Percentiles rank a stretch among this genome's conserved stretches.
phyloP scores from a whole-genome alignment of 2,113 vertebrate species.

The Hemiscyllium ocellatum region DNA sequence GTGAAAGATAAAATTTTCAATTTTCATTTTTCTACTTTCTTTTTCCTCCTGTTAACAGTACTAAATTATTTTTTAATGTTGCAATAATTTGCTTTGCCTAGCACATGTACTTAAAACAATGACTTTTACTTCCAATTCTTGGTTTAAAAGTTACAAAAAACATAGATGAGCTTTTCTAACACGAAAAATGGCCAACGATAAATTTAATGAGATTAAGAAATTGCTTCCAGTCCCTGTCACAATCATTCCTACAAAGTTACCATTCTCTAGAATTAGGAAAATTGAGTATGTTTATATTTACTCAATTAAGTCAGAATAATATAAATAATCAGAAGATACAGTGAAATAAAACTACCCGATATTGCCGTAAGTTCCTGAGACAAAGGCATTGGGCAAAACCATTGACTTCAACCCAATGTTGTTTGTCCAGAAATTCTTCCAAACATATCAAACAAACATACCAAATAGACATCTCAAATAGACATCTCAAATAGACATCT shows the following conservation, averaged over 20 bases:
- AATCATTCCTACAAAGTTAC: background rate
- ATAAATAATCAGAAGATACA: background rate
- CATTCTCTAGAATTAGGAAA: background rate
- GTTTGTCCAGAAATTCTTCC: background rate
- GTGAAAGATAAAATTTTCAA: no score
- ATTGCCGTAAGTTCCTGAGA: background rate
- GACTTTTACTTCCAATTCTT: background rate
- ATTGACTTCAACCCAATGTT: background rate
- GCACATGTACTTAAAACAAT: background rate
- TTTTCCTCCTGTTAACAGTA: background rate
- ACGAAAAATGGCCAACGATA: background rate
- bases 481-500: no score
- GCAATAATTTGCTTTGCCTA: background rate
- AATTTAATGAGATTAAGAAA: background rate
- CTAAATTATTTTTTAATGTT: no score
- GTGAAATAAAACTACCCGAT: background rate
- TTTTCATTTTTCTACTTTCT: background rate
- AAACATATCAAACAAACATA: background rate
- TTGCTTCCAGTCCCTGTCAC: background rate
- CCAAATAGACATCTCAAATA: no score
- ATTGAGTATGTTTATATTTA: background rate
- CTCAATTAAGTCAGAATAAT: no score
- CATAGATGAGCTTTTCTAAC: background rate
- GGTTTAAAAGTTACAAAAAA: background rate
- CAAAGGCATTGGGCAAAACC: background rate